Conservation (phyloP, 2,113 vertebrate genomes). For the Fregetta grallaria region DNA sequence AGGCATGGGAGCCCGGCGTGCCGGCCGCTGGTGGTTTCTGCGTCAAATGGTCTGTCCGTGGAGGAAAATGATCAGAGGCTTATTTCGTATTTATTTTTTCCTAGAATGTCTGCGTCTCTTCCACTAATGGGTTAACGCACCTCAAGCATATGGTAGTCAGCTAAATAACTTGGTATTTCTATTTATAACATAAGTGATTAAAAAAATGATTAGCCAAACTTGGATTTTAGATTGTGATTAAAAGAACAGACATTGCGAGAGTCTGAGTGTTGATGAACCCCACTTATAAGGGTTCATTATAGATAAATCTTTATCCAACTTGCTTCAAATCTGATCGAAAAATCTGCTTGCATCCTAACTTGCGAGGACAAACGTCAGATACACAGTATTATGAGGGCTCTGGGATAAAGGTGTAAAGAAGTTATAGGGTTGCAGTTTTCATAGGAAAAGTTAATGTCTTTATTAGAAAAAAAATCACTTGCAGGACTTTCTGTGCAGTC, state of each 20-base stretch:
- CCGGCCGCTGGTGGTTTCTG: rapidly evolving
- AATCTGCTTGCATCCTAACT: not conserved
- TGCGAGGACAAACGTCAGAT: not conserved
- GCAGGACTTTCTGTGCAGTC: not conserved
- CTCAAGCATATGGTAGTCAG: not conserved
- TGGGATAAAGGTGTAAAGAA: not conserved
- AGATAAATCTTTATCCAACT: not conserved
- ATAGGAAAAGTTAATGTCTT: not conserved
- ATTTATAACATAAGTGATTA: not conserved
- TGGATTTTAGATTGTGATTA: not conserved
- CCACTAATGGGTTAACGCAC: not conserved
- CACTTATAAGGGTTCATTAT: not conserved
- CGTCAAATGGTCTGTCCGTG: rapidly evolving
- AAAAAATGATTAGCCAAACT: not conserved
- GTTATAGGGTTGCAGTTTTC: not conserved
- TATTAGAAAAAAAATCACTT: not conserved
- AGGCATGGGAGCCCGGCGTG: rapidly evolving
- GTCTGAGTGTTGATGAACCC: not conserved
- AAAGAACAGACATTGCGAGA: not conserved
- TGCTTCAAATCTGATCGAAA: not conserved
- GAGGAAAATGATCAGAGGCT: not conserved
- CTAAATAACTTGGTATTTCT: not conserved
- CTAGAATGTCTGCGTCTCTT: not conserved
- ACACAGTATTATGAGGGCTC: not conserved
- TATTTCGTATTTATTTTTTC: rapidly evolving